A percentile compares a stretch with the other conserved stretches of the same genome.
Evolutionary conservation across 2,888 invertebrate genomes (phyloP).

Genomic region (Panzeria rudis): DNA sequence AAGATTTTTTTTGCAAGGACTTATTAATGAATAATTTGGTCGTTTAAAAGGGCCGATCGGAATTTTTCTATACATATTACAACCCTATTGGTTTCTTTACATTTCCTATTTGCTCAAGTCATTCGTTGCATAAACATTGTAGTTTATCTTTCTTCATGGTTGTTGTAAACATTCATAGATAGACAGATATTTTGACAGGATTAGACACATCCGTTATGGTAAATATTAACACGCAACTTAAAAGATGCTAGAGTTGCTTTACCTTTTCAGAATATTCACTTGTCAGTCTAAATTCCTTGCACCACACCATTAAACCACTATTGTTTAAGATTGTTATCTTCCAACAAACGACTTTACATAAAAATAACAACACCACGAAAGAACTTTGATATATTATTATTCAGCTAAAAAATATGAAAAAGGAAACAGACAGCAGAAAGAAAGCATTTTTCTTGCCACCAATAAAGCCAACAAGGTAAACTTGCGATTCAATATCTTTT

Average conservation of each 20-base stretch:
- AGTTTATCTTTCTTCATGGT: slow-evolving; percentile 30
- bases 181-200: slow-evolving; percentile 63
- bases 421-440: neutral
- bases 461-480: neutral
- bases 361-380: neutral
- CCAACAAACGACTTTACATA: neutral
- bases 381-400: slow-evolving; percentile 41
- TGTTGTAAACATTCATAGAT: slow-evolving; percentile 54
- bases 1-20: too few relatives aligned
- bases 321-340: slow-evolving; percentile 47
- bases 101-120: slow-evolving; percentile 20
- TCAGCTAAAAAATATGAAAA: slow-evolving; percentile 26
- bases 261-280: slow-evolving; percentile 10
- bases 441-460: slow-evolving; percentile 14
- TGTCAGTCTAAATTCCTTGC: neutral
- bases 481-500: slow-evolving; percentile 45
- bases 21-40: too few relatives aligned
- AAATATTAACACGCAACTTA: slow-evolving; percentile 66
- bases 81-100: neutral
- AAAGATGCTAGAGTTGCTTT: slow-evolving; percentile 42
- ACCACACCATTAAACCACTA: slow-evolving; percentile 14
- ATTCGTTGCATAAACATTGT: slow-evolving; percentile 7
- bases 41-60: too few relatives aligned
- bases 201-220: slow-evolving; percentile 65
- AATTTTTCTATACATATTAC: neutral